A percentile compares a stretch with the other conserved stretches of the same genome.
phyloP scores from a whole-genome alignment of 2,113 vertebrate species.

The Neolamprologus variostigma region DNA sequence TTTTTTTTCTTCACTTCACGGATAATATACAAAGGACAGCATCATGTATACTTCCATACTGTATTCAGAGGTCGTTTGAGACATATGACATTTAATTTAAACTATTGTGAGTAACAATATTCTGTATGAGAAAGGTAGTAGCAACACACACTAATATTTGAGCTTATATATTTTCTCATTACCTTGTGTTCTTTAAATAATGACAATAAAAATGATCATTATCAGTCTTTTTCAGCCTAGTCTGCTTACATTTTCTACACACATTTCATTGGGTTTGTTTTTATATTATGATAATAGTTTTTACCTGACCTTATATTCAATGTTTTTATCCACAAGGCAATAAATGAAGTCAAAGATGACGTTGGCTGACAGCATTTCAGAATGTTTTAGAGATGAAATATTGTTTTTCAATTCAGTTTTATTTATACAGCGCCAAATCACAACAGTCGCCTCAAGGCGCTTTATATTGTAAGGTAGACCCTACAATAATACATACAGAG shows the following conservation, averaged over 20 bases:
- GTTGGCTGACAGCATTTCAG: not conserved
- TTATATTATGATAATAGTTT: not conserved
- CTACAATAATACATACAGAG: not conserved
- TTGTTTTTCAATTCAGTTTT: not conserved
- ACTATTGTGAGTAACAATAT: not conserved
- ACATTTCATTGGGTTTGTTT: not conserved
- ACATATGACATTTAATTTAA: not conserved
- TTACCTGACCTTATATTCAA: not conserved
- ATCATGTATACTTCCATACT: not conserved
- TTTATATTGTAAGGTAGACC: not conserved
- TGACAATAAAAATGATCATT: not conserved
- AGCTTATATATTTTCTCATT: not conserved
- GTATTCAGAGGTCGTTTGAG: not conserved
- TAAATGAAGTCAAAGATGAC: not conserved
- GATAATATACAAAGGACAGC: not conserved
- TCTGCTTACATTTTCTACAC: not conserved
- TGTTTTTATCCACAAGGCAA: not conserved
- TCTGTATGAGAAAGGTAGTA: not conserved
- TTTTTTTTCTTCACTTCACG: not conserved
- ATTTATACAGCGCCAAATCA: not conserved
- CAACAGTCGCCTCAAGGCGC: rapidly evolving
- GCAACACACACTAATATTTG: not conserved
- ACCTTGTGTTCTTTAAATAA: not conserved
- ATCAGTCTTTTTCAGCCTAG: not conserved
- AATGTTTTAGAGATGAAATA: not conserved